Percentiles rank a stretch among this genome's conserved stretches.
Evolutionary conservation across 2,113 vertebrate genomes (phyloP).

Genomic region (Gambusia holbrooki): DNA sequence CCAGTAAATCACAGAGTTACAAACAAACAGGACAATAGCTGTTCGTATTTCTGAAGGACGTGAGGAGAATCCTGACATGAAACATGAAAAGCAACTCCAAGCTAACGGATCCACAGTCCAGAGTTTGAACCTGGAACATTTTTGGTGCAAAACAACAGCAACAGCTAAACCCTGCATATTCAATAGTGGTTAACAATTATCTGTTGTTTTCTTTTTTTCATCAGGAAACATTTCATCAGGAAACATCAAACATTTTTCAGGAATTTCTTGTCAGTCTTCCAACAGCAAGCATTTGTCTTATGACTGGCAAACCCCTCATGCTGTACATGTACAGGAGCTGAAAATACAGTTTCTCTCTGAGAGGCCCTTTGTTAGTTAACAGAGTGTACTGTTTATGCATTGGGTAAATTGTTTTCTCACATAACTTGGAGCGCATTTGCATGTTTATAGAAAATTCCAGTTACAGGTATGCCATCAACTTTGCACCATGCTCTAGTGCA

Average conservation of each 20-base stretch:
- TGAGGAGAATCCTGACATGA: too few species aligned
- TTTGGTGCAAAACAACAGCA: too few species aligned
- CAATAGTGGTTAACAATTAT: constrained; percentile 4
- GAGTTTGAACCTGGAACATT: too few species aligned
- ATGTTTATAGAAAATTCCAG: constrained; percentile 72
- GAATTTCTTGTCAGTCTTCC: constrained; percentile 49
- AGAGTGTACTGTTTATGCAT: constrained; percentile 40
- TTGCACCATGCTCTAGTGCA: constrained; percentile 15
- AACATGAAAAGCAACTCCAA: too few species aligned
- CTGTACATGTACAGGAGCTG: constrained; percentile 5
- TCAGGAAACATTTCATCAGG: too few species aligned
- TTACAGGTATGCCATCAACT: constrained; percentile 68
- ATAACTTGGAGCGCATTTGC: constrained; percentile 52
- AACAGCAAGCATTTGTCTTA: constrained; percentile 37
- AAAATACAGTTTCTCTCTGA: constrained; percentile 54
- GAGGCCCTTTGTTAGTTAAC: constrained; percentile 42
- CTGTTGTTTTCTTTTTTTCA: not conserved
- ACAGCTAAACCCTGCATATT: constrained; percentile 10
- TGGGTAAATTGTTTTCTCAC: constrained; percentile 63
- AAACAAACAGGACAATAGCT: too few species aligned
- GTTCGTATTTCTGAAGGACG: too few species aligned
- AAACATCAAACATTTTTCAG: constrained; percentile 35
- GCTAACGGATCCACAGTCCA: too few species aligned
- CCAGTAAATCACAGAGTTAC: too few species aligned
- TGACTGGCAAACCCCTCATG: constrained; percentile 39